phyloP scores from a whole-genome alignment of 2,113 vertebrate genomes.

The Sapayoa aenigma region DNA sequence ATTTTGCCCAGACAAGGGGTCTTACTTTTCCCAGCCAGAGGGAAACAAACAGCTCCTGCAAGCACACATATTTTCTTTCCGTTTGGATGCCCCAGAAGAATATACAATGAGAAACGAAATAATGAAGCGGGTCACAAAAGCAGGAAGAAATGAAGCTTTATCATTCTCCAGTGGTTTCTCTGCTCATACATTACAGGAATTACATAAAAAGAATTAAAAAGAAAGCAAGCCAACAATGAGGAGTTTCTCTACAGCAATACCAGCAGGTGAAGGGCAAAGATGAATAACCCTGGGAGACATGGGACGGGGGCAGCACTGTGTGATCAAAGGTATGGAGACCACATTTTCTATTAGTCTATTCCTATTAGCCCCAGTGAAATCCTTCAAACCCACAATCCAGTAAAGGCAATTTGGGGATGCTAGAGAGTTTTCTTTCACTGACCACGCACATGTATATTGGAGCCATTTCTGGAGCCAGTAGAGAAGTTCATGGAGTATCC shows the following conservation, averaged over 20 bases:
- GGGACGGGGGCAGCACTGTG: accelerated
- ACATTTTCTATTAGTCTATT: background rate
- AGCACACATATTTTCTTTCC: conserved; percentile 28
- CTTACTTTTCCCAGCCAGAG: background rate
- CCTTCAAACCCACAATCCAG: background rate
- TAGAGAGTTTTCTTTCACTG: background rate
- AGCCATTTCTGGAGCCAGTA: background rate
- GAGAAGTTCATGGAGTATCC: background rate
- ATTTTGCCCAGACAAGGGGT: background rate
- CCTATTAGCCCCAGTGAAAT: background rate
- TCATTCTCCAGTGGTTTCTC: conserved; percentile 48
- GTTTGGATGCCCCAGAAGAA: background rate
- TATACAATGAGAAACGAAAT: conserved; percentile 46
- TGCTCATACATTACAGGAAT: conserved; percentile 27
- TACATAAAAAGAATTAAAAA: background rate
- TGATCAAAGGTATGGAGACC: background rate
- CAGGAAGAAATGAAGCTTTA: conserved; percentile 64
- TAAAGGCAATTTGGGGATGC: background rate
- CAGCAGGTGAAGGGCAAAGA: background rate
- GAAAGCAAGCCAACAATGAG: background rate
- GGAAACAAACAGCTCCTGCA: conserved; percentile 18
- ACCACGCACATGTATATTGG: accelerated
- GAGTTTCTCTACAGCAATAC: background rate
- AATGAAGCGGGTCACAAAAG: conserved; percentile 39
- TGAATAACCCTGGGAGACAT: background rate